phyloP scores from a whole-genome alignment of 2,797 vertebrate species.

The Emys orbicularis region DNA sequence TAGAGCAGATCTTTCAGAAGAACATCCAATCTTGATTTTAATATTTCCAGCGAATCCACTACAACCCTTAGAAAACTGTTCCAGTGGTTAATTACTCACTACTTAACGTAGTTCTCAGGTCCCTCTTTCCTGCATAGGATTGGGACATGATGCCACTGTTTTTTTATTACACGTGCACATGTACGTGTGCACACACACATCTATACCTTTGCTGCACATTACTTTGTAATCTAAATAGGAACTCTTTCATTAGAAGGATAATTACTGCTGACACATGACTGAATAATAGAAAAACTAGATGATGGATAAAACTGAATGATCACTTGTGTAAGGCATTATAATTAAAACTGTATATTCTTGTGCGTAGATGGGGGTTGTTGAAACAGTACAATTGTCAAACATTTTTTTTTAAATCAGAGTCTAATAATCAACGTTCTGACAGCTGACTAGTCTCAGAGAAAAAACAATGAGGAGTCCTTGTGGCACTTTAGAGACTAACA shows the following conservation, averaged over 20 bases:
- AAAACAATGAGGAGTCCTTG: background rate
- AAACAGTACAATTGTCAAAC: background rate
- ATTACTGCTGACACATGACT: background rate
- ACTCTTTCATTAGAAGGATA: background rate
- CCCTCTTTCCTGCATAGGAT: background rate
- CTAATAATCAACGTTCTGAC: background rate
- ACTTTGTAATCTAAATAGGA: background rate
- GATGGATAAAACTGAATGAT: background rate
- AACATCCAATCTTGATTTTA: background rate
- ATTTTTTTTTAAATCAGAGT: background rate
- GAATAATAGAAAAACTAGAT: background rate
- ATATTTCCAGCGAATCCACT: background rate
- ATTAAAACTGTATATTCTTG: background rate
- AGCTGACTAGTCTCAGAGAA: background rate
- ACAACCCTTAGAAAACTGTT: background rate
- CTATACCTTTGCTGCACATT: background rate
- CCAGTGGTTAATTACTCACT: background rate
- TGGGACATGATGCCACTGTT: background rate
- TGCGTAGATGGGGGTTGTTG: background rate
- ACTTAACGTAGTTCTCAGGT: accelerated
- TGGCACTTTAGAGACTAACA: no score
- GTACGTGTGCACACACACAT: no score
- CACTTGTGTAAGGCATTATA: background rate
- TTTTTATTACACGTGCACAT: background rate
- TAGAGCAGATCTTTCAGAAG: background rate